Percentiles rank a stretch among this genome's conserved stretches.
Evolutionary conservation across 2,113 vertebrate genomes (phyloP).

Genomic region (Aplodontia rufa): DNA sequence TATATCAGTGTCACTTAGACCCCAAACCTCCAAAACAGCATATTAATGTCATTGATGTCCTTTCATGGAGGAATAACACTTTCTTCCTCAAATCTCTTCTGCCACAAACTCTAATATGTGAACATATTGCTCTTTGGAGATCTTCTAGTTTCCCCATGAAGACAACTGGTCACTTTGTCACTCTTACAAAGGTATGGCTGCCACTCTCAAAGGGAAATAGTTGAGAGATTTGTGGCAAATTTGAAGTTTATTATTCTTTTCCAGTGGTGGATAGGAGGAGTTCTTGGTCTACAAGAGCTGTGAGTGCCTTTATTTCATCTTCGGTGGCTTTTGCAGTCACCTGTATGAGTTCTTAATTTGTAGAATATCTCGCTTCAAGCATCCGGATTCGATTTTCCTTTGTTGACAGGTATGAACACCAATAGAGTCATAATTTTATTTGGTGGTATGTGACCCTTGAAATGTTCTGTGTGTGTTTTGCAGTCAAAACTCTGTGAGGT

Average conservation of each 20-base stretch:
- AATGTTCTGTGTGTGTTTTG: conserved; percentile 39
- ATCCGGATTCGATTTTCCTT: not conserved
- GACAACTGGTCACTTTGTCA: not conserved
- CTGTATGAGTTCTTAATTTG: not conserved
- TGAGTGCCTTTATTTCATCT: not conserved
- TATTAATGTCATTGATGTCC: not conserved
- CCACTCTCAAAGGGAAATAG: not conserved
- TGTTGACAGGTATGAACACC: not conserved
- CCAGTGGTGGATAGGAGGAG: no score
- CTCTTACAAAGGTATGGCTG: not conserved
- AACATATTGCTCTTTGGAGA: not conserved
- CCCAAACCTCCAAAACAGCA: not conserved
- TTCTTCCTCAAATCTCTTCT: not conserved
- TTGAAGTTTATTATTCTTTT: not conserved
- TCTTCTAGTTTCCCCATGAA: not conserved
- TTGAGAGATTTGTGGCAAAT: not conserved
- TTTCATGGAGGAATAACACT: not conserved
- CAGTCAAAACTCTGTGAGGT: not conserved
- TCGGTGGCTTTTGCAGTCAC: not conserved
- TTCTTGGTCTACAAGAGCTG: not conserved
- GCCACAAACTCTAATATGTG: not conserved
- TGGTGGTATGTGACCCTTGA: conserved; percentile 32
- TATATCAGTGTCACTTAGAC: not conserved
- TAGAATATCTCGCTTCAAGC: not conserved
- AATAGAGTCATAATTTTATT: conserved; percentile 20